phyloP scores from a whole-genome alignment of 2,888 invertebrate species.

The Amblyteles armatorius region DNA sequence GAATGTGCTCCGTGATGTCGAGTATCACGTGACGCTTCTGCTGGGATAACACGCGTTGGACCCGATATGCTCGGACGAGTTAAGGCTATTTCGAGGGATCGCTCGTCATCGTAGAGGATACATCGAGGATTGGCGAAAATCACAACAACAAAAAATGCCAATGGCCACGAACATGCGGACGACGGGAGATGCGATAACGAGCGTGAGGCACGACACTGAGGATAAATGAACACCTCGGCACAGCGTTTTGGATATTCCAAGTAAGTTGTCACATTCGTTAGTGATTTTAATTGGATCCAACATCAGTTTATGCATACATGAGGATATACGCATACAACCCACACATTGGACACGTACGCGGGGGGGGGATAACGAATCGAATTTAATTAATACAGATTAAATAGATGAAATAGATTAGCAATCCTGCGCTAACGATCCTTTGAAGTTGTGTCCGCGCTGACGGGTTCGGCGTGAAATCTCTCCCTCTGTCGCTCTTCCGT shows the following conservation, averaged over 20 bases:
- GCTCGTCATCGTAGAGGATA: slow-evolving; percentile 9
- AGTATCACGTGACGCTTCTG: slow-evolving; percentile 22
- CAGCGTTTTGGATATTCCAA: slow-evolving; percentile 83
- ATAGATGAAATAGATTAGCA: neutral
- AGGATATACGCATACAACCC: neutral
- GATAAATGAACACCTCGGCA: slow-evolving; percentile 83
- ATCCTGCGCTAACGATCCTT: slow-evolving; percentile 19
- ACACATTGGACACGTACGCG: neutral
- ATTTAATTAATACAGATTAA: slow-evolving; percentile 9
- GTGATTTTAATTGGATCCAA: slow-evolving; percentile 1
- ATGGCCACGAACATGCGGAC: slow-evolving; percentile 45
- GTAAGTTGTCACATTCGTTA: slow-evolving; percentile 75
- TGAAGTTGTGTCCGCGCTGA: slow-evolving; percentile 11
- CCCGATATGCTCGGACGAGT: slow-evolving; percentile 12
- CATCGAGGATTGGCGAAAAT: neutral
- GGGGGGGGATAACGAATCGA: neutral
- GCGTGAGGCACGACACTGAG: slow-evolving; percentile 77
- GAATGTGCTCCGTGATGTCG: slow-evolving; percentile 17
- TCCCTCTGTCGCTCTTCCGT: neutral
- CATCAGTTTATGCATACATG: neutral
- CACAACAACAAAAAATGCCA: neutral
- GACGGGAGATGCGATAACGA: slow-evolving; percentile 72
- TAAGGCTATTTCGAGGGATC: slow-evolving; percentile 14
- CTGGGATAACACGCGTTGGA: slow-evolving; percentile 4
- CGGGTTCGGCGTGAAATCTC: slow-evolving; percentile 37